phyloP scores from a whole-genome alignment of 2,113 vertebrate species.

The Tinamus guttatus region DNA sequence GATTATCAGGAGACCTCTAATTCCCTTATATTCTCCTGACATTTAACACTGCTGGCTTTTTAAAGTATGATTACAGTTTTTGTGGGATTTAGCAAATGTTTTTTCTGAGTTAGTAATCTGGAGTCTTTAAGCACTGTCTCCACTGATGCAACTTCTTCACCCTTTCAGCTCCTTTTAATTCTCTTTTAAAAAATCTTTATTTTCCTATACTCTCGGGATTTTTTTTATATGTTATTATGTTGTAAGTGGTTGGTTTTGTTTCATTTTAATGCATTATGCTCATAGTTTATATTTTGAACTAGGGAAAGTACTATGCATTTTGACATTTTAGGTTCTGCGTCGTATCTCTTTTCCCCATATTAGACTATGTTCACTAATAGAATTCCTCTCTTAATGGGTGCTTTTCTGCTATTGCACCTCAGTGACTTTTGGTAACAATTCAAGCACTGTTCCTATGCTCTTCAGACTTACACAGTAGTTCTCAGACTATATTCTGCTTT shows the following conservation, averaged over 20 bases:
- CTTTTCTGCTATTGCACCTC: neutral
- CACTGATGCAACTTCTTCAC: neutral
- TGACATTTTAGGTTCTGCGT: neutral
- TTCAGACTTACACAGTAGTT: neutral
- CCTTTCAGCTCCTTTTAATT: neutral
- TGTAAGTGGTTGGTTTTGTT: neutral
- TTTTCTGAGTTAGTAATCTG: neutral
- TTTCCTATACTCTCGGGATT: neutral
- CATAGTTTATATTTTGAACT: neutral
- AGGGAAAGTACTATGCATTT: neutral
- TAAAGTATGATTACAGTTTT: neutral
- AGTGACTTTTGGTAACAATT: neutral
- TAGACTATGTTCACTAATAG: neutral
- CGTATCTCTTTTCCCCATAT: neutral
- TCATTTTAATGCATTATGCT: neutral
- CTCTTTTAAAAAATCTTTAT: neutral
- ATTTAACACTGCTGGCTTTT: neutral
- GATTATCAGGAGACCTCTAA: neutral
- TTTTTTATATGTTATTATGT: neutral
- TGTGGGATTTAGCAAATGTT: neutral
- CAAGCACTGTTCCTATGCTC: neutral
- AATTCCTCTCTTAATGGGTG: neutral
- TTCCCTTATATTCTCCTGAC: neutral
- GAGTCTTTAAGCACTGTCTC: neutral
- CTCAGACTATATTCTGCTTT: neutral